These are phyloP conservation scores for Coelopa frigida DNA, from an alignment of 1,140 invertebrate genomes.

Conservation along the genomic window DNA sequence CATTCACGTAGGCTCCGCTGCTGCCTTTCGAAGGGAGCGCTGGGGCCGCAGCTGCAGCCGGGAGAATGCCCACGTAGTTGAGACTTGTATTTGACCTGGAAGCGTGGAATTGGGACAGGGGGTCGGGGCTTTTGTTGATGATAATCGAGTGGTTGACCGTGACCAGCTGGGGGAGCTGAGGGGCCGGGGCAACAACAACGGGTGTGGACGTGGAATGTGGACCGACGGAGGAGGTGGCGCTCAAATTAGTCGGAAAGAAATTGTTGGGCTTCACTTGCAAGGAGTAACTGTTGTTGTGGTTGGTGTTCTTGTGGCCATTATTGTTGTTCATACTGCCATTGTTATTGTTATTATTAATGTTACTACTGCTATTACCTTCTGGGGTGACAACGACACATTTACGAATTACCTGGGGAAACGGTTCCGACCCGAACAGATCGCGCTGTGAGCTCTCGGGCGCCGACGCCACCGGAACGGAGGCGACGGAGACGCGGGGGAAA, in stretches of 20 bases:
- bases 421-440: slow-evolving; percentile 53
- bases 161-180: slow-evolving; percentile 25
- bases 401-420: slow-evolving; percentile 47
- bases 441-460: not conserved
- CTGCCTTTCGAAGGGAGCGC: too few species aligned
- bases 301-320: slow-evolving; percentile 11
- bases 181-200: not conserved
- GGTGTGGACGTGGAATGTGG: not conserved
- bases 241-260: too few species aligned
- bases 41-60: slow-evolving; percentile 3
- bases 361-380: slow-evolving; percentile 3
- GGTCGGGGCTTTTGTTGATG: slow-evolving; percentile 40
- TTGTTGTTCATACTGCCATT: slow-evolving; percentile 9
- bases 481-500: not conserved
- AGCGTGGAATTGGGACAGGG: slow-evolving; percentile 15
- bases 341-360: not conserved
- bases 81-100: slow-evolving; percentile 5
- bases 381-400: slow-evolving; percentile 22
- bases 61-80: not conserved
- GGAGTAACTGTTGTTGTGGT: slow-evolving; percentile 17
- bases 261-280: not conserved
- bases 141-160: slow-evolving; percentile 43
- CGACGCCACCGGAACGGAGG: not conserved
- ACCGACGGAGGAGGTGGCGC: too few species aligned
- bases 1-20: too few species aligned